These are phyloP conservation scores for Amphipyra tragopoginis DNA, from an alignment of 2,888 invertebrate genomes.

Conservation along the genomic window DNA sequence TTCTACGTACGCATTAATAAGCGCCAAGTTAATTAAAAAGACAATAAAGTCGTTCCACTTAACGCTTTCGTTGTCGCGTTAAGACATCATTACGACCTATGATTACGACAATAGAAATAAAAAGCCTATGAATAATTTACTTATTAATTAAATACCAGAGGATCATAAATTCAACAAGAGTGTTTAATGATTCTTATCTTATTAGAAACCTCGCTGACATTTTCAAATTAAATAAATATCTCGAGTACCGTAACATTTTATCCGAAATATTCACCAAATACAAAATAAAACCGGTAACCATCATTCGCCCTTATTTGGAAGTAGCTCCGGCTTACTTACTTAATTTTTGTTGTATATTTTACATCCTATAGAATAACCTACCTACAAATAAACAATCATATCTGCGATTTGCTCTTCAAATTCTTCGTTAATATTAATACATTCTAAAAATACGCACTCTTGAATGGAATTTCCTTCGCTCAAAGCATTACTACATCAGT, in stretches of 20 bases:
- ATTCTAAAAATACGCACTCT: conserved; percentile 48
- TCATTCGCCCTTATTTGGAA: too few relatives aligned
- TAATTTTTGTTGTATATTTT: too few relatives aligned
- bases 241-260: too few relatives aligned
- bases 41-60: conserved; percentile 32
- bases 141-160: not conserved
- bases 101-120: conserved; percentile 6
- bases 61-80: conserved; percentile 23
- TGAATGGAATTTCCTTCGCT: conserved; percentile 61
- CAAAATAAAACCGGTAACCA: too few relatives aligned
- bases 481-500: conserved; percentile 64
- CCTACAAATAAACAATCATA: not conserved
- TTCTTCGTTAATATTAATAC: conserved; percentile 25
- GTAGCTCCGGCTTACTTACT: too few relatives aligned
- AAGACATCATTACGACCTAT: conserved; percentile 9
- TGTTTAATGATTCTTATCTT: not conserved
- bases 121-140: conserved; percentile 8
- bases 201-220: not conserved
- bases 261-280: too few relatives aligned
- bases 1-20: not conserved
- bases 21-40: conserved; percentile 18
- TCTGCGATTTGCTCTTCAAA: conserved; percentile 35
- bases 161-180: not conserved
- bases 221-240: not conserved
- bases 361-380: not conserved